phyloP scores from a whole-genome alignment of 1,140 invertebrate genomes.

The Latrodectus geometricus region DNA sequence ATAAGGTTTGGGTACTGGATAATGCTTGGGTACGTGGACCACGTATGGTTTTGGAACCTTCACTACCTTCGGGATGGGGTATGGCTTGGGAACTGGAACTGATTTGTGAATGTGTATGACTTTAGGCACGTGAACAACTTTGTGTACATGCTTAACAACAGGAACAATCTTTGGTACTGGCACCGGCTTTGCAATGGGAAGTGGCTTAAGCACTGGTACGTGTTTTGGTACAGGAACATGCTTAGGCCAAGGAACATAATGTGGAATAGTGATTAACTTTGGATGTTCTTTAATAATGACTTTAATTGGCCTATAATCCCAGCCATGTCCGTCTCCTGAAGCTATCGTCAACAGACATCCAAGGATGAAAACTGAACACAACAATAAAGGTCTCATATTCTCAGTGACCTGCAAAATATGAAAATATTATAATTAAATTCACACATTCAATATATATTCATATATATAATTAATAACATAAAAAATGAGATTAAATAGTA shows the following conservation, averaged over 20 bases:
- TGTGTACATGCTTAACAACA: constrained; percentile 52
- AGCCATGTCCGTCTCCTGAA: constrained; percentile 32
- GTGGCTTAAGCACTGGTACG: constrained; percentile 63
- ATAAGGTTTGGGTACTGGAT: constrained; percentile 65
- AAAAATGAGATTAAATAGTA: no score
- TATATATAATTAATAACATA: no score
- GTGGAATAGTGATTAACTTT: constrained; percentile 65
- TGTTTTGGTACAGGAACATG: constrained; percentile 64
- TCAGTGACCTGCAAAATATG: neutral
- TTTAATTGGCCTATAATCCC: constrained; percentile 58
- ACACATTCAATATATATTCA: no score
- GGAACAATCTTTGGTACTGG: constrained; percentile 59
- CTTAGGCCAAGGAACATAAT: constrained; percentile 66
- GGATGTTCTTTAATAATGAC: constrained; percentile 60
- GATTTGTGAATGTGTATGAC: constrained; percentile 65
- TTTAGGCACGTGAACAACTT: constrained; percentile 56
- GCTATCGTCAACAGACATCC: constrained; percentile 21
- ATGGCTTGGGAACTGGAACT: constrained; percentile 66
- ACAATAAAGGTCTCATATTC: constrained; percentile 19
- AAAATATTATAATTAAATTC: neutral
- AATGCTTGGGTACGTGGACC: constrained; percentile 64
- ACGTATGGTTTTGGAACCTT: constrained; percentile 63
- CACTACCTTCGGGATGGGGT: constrained; percentile 63
- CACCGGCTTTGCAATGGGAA: constrained; percentile 65
- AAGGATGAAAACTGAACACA: constrained; percentile 21